phyloP scores from a whole-genome alignment of 2,888 invertebrate genomes.

The Eristalis intricaria region DNA sequence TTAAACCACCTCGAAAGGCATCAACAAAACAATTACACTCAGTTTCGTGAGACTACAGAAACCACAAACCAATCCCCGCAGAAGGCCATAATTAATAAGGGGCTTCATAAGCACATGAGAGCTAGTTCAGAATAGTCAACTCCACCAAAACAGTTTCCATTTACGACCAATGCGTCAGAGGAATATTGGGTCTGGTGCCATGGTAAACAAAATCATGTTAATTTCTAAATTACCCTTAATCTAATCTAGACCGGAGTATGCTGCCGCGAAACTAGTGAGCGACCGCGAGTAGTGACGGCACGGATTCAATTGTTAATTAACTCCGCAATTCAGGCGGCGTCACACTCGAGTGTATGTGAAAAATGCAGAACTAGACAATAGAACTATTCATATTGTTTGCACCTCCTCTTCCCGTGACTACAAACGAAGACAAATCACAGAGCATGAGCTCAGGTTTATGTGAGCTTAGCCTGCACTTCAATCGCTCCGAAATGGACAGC shows the following conservation, averaged over 20 bases:
- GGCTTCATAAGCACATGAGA: too few species aligned
- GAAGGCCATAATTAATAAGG: too few species aligned
- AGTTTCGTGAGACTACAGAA: too few species aligned
- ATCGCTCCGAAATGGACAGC: not conserved
- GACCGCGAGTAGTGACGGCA: not conserved
- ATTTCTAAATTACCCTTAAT: not conserved
- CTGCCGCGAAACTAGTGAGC: not conserved
- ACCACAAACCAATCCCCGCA: too few species aligned
- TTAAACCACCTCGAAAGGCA: too few species aligned
- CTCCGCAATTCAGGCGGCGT: not conserved
- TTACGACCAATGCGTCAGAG: too few species aligned
- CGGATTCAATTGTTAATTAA: not conserved
- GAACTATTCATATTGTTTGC: not conserved
- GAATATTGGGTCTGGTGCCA: too few species aligned
- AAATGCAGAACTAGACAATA: not conserved
- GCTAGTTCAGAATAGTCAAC: too few species aligned
- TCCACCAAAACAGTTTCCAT: too few species aligned
- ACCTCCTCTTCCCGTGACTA: not conserved
- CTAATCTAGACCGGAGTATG: not conserved
- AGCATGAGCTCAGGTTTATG: not conserved
- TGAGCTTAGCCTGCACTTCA: not conserved
- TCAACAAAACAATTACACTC: too few species aligned
- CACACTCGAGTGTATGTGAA: not conserved
- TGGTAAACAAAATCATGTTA: too few species aligned
- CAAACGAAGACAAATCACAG: not conserved